Evolutionary conservation across 2,113 vertebrate species (phyloP).

Genomic region (Hippocampus mohnikei): DNA sequence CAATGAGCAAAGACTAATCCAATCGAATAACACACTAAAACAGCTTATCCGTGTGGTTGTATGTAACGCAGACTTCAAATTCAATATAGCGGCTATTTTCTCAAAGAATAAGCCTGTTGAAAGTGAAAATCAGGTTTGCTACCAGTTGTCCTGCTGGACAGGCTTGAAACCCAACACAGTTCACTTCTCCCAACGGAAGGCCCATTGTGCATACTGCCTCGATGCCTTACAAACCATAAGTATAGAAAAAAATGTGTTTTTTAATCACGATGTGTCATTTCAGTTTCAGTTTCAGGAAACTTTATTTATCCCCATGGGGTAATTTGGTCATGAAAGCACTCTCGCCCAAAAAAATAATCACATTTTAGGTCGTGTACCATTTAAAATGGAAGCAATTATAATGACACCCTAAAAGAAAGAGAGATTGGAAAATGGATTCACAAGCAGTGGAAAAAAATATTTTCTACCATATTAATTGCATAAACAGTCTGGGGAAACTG

Average conservation of each 20-base stretch:
- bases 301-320: too few species aligned
- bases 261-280: slow-evolving; percentile 6
- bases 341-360: slow-evolving; percentile 5
- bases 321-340: slow-evolving; percentile 35
- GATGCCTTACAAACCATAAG: slow-evolving; percentile 10
- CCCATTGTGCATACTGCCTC: slow-evolving; percentile 30
- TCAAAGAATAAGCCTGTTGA: slow-evolving; percentile 57
- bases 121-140: slow-evolving; percentile 38
- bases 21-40: slow-evolving; percentile 49
- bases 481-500: slow-evolving; percentile 1
- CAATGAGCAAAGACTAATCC: slow-evolving; percentile 34
- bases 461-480: neutral
- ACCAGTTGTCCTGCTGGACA: slow-evolving; percentile 18
- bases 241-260: slow-evolving; percentile 6
- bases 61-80: slow-evolving; percentile 51
- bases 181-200: slow-evolving; percentile 24
- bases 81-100: slow-evolving; percentile 56
- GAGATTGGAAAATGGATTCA: neutral
- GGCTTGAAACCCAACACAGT: slow-evolving; percentile 14
- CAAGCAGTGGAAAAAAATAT: slow-evolving; percentile 13
- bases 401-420: neutral
- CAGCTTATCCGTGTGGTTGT: slow-evolving; percentile 40
- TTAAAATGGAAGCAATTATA: neutral
- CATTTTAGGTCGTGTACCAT: neutral
- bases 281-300: too few species aligned